Evolutionary conservation across 2,797 vertebrate species (phyloP), one percentile per base, ranked within the genome.

Genomic region (Halcyon leucocephala): DNA sequence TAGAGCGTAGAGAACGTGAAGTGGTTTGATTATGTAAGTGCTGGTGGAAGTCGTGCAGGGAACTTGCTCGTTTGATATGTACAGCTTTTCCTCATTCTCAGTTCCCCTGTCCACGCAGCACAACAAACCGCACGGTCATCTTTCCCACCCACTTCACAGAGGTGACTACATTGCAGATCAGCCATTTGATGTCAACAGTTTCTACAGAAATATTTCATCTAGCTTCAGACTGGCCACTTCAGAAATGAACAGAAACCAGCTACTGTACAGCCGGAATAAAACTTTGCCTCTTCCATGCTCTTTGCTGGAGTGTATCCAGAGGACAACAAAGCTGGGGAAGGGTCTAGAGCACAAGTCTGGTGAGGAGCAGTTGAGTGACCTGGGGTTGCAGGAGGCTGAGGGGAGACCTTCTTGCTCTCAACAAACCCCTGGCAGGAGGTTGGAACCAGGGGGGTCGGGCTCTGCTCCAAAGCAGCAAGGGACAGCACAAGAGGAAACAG

Each of bases 81-180:
- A 0, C 3, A 48, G 29, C 44, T 60, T 12, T 73, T 55, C 39
- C 52, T 8, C 12, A 1, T 37, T 81, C 35, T 64, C 67, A 7
- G 51, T 80, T 90, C 72, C 85, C 58, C 74, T 39, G 28, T 28
- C 19, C 7, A 6, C 21, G 3, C 20, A 6, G 8, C 11, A 3
- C 4, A 7, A 28, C 41, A 15, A 9, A 41, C 9, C 35, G 2
- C 1, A 2, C 1, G 1, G 31, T 12, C 1, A 0, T 2, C 21
- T 20, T 48, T 19, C 28, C 49, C 69, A 4, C 22, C 7, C 0
- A 0, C 25, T 33, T 35, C 4, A 5, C 6, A 9, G 35, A 9
- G 73, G 5, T 25, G 79, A 6, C 37, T 6, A 4, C 13, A 0
- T 4, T 26, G 35, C 64, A 46, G 17, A 16, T 17, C 62, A 35